These are phyloP conservation scores for Ridgeia piscesae DNA, from an alignment of 1,140 invertebrate species.

Conservation along the genomic window DNA sequence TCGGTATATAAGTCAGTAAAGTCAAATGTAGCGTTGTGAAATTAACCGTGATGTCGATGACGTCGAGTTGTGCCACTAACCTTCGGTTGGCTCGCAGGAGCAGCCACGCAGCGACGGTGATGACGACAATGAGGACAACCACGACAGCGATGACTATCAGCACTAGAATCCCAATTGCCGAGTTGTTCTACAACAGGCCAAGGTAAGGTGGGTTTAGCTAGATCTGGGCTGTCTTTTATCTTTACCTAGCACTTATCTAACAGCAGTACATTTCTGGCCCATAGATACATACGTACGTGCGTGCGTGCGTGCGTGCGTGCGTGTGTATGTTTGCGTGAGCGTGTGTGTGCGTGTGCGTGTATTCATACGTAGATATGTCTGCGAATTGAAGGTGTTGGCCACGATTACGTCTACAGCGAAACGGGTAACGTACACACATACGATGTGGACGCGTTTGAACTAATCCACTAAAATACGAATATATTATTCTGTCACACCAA, in stretches of 20 bases:
- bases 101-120: not conserved
- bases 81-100: not conserved
- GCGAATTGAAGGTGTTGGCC: not conserved
- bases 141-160: not conserved
- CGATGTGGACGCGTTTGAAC: no score
- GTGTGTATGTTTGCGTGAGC: not conserved
- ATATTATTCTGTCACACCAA: no score
- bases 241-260: not conserved
- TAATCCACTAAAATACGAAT: no score
- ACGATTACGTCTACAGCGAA: not conserved
- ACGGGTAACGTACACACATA: no score
- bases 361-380: not conserved
- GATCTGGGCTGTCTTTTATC: not conserved
- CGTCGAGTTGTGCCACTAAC: not conserved
- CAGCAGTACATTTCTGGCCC: not conserved
- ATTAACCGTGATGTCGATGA: not conserved
- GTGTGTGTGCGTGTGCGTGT: not conserved
- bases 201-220: not conserved
- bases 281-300: not conserved
- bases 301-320: not conserved
- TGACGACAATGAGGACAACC: not conserved
- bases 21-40: no score
- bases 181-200: not conserved
- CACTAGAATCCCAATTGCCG: not conserved
- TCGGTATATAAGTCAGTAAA: no score